phyloP scores from a whole-genome alignment of 2,113 vertebrate species.

The Chroicocephalus ridibundus region DNA sequence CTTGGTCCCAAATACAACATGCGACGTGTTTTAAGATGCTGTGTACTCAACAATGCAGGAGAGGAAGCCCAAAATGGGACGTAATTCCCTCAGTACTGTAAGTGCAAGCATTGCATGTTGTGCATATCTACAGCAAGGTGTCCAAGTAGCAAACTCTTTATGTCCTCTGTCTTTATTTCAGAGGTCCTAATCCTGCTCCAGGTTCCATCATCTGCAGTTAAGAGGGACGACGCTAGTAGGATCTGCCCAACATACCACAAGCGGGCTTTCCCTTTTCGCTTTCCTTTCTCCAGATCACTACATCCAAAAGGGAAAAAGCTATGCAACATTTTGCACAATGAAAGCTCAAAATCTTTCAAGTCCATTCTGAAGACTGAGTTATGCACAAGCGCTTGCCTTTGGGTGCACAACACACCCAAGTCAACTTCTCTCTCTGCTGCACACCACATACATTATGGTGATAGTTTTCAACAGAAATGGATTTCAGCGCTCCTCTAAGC shows the following conservation, averaged over 20 bases:
- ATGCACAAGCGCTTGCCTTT: background rate
- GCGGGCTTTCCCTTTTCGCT: background rate
- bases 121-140: background rate
- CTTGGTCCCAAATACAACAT: background rate
- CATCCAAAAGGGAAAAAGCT: background rate
- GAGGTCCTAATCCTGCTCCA: background rate
- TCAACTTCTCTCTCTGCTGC: background rate
- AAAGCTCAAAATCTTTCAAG: background rate
- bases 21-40: background rate
- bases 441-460: background rate
- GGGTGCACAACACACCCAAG: background rate
- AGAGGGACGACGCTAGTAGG: background rate
- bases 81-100: background rate
- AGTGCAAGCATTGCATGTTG: background rate
- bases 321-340: background rate
- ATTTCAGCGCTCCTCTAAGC: background rate
- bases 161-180: background rate
- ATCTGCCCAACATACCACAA: background rate
- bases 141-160: background rate
- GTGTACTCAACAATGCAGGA: rapidly evolving
- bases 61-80: background rate
- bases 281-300: background rate
- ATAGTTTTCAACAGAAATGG: background rate
- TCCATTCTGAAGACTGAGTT: background rate
- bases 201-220: background rate